phyloP scores from a whole-genome alignment of 2,113 vertebrate genomes.

The Dicaeum eximium region DNA sequence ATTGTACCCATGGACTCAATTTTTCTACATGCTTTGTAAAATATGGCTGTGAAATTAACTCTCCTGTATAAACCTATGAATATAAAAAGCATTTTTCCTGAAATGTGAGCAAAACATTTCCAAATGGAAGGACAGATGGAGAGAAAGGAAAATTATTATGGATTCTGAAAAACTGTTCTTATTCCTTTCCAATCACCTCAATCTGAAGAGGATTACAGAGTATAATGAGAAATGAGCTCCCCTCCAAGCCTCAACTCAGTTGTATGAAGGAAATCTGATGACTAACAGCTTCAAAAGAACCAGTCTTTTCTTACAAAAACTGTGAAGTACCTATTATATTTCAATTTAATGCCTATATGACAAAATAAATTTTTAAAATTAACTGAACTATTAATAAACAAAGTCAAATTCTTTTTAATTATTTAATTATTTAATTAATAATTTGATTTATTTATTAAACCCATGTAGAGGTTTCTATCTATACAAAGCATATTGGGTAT shows the following conservation, averaged over 20 bases:
- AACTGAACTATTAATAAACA: background rate
- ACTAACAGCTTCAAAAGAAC: background rate
- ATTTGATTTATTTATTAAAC: background rate
- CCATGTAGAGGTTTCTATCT: background rate
- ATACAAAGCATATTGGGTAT: background rate
- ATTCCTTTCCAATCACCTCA: background rate
- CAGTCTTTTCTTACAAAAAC: background rate
- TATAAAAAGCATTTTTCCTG: background rate
- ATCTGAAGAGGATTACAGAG: background rate
- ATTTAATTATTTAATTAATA: no score
- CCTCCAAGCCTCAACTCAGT: background rate
- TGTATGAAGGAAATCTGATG: background rate
- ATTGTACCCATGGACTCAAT: accelerated
- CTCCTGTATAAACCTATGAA: background rate
- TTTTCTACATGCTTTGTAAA: background rate
- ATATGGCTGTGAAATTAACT: background rate
- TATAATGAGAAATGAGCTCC: accelerated
- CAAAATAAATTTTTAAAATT: background rate
- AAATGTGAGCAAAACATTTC: background rate
- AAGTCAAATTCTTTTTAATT: background rate
- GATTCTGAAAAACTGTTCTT: background rate
- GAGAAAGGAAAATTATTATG: background rate
- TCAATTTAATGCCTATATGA: background rate
- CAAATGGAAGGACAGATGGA: background rate
- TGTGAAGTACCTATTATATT: background rate